A percentile compares a stretch with the other conserved stretches of the same genome.
Evolutionary conservation across 2,113 vertebrate species (phyloP).

Genomic region (Steatornis caripensis): DNA sequence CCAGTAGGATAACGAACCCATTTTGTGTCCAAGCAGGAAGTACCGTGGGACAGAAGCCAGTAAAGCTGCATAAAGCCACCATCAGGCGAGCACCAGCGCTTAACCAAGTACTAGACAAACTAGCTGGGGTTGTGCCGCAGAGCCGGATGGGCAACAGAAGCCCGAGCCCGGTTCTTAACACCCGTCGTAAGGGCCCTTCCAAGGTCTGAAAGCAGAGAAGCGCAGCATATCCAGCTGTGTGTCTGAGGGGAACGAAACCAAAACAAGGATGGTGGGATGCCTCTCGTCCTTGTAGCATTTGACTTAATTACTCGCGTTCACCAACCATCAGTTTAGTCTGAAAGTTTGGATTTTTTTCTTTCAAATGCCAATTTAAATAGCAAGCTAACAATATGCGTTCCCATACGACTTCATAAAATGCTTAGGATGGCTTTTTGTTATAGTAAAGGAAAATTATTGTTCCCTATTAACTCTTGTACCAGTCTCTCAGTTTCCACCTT

Average conservation of each 20-base stretch:
- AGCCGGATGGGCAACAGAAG: not conserved
- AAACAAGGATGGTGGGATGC: not conserved
- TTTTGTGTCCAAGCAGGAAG: not conserved
- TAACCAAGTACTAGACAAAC: not conserved
- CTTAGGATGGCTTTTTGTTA: not conserved
- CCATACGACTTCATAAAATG: fast-evolving
- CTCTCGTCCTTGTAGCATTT: not conserved
- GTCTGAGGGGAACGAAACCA: not conserved
- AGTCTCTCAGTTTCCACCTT: not conserved
- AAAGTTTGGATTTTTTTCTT: not conserved
- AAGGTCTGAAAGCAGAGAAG: not conserved
- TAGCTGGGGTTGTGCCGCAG: too few relatives aligned
- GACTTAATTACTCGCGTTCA: not conserved
- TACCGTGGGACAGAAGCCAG: fast-evolving
- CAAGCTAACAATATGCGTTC: not conserved
- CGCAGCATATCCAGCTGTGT: fast-evolving
- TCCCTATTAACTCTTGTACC: not conserved
- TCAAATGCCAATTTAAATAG: not conserved
- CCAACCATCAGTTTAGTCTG: not conserved
- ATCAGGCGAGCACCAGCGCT: not conserved
- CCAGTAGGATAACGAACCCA: fast-evolving
- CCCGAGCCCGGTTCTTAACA: fast-evolving
- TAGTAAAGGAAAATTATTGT: not conserved
- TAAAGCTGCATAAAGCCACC: not conserved
- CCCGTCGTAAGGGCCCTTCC: fast-evolving